Evolutionary conservation across 2,888 invertebrate species (phyloP).

Genomic region (Drosophila subsilvestris): DNA sequence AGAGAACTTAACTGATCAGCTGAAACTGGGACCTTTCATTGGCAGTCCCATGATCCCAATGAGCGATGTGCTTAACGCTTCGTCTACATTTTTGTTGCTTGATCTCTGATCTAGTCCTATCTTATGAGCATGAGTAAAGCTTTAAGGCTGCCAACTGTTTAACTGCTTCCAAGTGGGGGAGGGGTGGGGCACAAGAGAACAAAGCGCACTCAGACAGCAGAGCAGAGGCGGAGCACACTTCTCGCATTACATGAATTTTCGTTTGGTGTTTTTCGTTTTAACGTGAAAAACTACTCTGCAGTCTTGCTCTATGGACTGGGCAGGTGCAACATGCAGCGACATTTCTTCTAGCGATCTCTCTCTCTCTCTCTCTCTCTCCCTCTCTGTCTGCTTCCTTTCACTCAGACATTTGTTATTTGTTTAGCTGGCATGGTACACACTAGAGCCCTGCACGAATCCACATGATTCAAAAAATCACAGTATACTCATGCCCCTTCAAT

Average conservation of each 20-base stretch:
- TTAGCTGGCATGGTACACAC: conserved; percentile 57
- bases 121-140: no score
- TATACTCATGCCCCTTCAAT: no score
- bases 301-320: conserved; percentile 36
- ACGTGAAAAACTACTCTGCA: conserved; percentile 50
- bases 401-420: conserved; percentile 63
- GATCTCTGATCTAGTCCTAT: no score
- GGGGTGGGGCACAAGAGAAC: background rate
- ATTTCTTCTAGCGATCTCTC: background rate
- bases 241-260: conserved; percentile 56
- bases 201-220: background rate
- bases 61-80: background rate
- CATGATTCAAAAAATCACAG: no score
- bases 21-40: no score
- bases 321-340: conserved; percentile 72
- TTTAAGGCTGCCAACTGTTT: no score
- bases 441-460: no score
- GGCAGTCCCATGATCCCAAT: no score
- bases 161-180: background rate
- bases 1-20: no score
- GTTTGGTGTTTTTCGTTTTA: conserved; percentile 59
- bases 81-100: background rate
- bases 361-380: conserved; percentile 10
- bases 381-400: conserved; percentile 53
- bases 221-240: conserved; percentile 38